Evolutionary conservation across 2,797 vertebrate species (phyloP).

Genomic region (Lepus townsendii): DNA sequence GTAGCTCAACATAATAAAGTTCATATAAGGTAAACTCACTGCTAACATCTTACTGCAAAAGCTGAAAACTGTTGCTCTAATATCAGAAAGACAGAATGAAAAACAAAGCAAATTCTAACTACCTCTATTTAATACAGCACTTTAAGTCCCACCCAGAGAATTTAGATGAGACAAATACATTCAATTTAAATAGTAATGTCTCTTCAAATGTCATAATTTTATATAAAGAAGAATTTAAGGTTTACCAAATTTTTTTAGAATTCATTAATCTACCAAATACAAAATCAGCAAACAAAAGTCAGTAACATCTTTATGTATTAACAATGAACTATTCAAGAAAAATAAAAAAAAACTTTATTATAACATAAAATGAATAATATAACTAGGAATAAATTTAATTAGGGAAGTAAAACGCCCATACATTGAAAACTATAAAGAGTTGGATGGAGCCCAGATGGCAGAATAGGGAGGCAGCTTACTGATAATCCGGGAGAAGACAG

Average conservation of each 20-base stretch:
- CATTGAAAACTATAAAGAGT: not conserved
- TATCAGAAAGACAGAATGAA: not conserved
- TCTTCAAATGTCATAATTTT: not conserved
- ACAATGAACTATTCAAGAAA: not conserved
- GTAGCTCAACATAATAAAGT: not conserved
- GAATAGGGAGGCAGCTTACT: too few relatives aligned
- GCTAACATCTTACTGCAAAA: not conserved
- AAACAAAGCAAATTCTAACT: not conserved
- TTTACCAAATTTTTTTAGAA: not conserved
- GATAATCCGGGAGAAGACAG: too few relatives aligned
- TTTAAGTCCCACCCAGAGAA: not conserved
- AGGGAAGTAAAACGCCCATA: not conserved
- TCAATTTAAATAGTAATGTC: not conserved
- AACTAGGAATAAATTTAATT: not conserved
- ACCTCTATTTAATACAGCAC: not conserved
- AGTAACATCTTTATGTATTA: not conserved
- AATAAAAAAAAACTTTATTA: not conserved
- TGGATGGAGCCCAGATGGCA: too few relatives aligned
- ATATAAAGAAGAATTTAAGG: not conserved
- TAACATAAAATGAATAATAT: not conserved
- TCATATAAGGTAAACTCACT: not conserved
- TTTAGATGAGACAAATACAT: not conserved
- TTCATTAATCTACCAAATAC: not conserved
- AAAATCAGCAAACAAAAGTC: not conserved
- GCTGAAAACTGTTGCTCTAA: not conserved